A percentile compares a stretch with the other conserved stretches of the same genome.
Conservation (phyloP, 2,113 vertebrate species). For the Notechis scutatus region DNA sequence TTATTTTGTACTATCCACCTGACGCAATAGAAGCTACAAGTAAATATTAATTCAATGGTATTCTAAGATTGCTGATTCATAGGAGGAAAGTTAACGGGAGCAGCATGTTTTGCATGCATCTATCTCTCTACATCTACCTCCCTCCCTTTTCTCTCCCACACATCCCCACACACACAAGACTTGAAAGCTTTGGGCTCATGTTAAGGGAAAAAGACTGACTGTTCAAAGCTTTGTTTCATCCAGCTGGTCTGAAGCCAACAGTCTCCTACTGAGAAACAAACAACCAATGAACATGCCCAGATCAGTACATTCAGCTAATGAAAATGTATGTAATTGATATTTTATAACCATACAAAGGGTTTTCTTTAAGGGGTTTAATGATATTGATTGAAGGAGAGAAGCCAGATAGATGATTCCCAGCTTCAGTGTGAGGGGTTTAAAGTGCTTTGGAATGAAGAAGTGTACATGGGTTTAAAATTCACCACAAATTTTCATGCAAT, state of each 20-base stretch:
- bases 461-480: constrained; percentile 62
- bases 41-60: not conserved
- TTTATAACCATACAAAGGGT: constrained; percentile 70
- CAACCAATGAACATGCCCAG: constrained; percentile 57
- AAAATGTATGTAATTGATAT: constrained; percentile 77
- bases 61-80: not conserved
- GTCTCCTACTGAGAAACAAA: constrained; percentile 58
- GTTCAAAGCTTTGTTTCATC: constrained; percentile 34
- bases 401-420: constrained; percentile 58
- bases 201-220: not conserved
- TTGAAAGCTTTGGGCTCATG: not conserved
- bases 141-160: not conserved
- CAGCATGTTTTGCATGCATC: not conserved
- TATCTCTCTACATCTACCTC: not conserved
- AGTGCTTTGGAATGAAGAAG: constrained; percentile 59
- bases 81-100: not conserved
- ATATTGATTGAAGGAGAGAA: constrained; percentile 67
- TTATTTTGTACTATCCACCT: constrained; percentile 14
- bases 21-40: constrained; percentile 23
- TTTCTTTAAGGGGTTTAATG: constrained; percentile 66
- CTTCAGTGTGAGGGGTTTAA: constrained; percentile 46
- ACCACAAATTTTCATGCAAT: constrained; percentile 63
- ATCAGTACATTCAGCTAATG: constrained; percentile 71
- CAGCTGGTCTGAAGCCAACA: constrained; percentile 52
- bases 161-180: not conserved